Conservation (phyloP, 2,888 invertebrate species). For the Drosophila lutescens region DNA sequence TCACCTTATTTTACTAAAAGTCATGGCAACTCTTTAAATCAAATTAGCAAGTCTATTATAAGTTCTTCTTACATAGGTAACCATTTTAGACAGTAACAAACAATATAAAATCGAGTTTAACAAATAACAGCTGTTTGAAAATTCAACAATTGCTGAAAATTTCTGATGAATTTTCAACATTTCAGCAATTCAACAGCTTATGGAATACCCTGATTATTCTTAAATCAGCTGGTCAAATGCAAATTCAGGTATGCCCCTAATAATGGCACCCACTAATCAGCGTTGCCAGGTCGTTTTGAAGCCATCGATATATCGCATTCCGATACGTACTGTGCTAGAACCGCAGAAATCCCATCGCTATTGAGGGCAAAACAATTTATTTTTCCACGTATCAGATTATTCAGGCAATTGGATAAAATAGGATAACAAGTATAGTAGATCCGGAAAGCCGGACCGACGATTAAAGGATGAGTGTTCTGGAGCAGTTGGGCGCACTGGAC, state of each 20-base stretch:
- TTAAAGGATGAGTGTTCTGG: slow-evolving; percentile 26
- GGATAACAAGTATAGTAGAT: neutral
- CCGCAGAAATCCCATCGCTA: slow-evolving; percentile 11
- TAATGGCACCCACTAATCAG: neutral
- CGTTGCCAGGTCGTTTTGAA: neutral
- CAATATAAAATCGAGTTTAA: no score
- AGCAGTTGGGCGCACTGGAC: slow-evolving; percentile 63
- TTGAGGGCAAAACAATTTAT: slow-evolving; percentile 22
- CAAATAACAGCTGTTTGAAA: no score
- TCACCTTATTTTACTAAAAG: no score
- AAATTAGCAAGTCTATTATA: no score
- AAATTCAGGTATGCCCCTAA: neutral
- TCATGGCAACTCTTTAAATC: no score
- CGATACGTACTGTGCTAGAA: slow-evolving; percentile 1
- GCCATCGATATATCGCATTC: slow-evolving; percentile 9
- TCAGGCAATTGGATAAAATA: neutral
- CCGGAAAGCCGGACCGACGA: slow-evolving; percentile 16
- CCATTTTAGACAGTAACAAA: no score
- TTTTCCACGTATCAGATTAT: slow-evolving; percentile 24
- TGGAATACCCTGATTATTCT: no score
- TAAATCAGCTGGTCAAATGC: no score
- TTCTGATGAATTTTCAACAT: no score
- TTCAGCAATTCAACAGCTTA: no score
- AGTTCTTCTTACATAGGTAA: no score
- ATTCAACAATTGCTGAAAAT: no score